These are phyloP conservation scores for Pelecanus crispus DNA, from an alignment of 2,113 vertebrate genomes.

Conservation along the genomic window DNA sequence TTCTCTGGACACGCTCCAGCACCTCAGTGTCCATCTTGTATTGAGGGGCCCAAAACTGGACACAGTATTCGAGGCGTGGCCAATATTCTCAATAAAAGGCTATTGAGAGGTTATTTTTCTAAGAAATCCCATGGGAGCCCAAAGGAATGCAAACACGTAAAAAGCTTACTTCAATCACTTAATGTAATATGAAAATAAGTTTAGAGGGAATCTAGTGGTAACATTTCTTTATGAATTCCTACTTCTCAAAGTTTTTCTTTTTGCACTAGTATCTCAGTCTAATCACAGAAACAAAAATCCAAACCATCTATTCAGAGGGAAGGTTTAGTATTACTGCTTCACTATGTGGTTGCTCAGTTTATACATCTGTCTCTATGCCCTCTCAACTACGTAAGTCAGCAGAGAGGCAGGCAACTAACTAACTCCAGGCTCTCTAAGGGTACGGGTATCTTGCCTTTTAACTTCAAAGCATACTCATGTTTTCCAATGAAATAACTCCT, in stretches of 20 bases:
- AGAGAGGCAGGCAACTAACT: background rate
- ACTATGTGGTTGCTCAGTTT: background rate
- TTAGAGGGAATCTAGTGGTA: background rate
- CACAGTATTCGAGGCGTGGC: no score
- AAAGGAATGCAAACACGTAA: background rate
- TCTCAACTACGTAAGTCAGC: accelerated
- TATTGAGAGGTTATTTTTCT: background rate
- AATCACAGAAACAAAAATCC: background rate
- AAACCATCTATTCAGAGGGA: background rate
- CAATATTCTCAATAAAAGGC: no score
- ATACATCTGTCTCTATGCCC: background rate
- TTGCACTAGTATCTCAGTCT: background rate
- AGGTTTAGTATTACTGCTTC: background rate
- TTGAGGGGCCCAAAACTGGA: no score
- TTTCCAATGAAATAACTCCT: background rate
- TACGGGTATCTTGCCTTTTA: background rate
- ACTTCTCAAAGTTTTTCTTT: background rate
- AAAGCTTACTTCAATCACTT: background rate
- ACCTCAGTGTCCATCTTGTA: no score
- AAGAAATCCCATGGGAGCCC: background rate
- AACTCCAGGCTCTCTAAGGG: background rate
- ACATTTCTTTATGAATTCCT: background rate
- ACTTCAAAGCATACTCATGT: background rate
- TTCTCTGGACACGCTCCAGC: no score
- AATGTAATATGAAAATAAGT: background rate